A percentile compares a stretch with the other conserved stretches of the same genome.
These are phyloP conservation scores for Lateolabrax maculatus DNA, from an alignment of 2,797 vertebrate species.

Conservation along the genomic window DNA sequence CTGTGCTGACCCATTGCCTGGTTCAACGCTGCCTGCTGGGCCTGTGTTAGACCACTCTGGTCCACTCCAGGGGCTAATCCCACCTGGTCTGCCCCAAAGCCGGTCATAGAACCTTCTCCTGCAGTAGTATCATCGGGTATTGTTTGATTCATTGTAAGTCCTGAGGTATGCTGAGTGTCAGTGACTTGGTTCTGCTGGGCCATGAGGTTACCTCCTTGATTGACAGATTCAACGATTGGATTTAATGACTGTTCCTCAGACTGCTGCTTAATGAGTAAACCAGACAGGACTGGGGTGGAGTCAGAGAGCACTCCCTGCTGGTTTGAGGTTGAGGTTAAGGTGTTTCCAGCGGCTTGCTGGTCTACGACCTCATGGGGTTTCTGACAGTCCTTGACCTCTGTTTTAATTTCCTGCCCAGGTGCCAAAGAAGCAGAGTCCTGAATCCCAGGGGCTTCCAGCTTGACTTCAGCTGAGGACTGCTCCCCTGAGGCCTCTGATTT, in stretches of 20 bases:
- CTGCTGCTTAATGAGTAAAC: constrained; percentile 92
- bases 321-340: constrained; percentile 65
- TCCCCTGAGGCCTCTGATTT: constrained; percentile 86
- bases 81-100: constrained; percentile 84
- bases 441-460: constrained; percentile 81
- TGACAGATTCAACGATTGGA: constrained; percentile 85
- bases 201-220: constrained; percentile 82
- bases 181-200: constrained; percentile 83
- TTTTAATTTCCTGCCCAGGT: constrained; percentile 82
- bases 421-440: constrained; percentile 66
- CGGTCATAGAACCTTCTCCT: constrained; percentile 79
- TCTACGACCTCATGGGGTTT: constrained; percentile 73
- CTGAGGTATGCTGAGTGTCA: constrained; percentile 79
- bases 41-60: constrained; percentile 80
- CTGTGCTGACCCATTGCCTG: constrained; percentile 86
- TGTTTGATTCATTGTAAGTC: constrained; percentile 81
- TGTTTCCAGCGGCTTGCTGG: constrained; percentile 77
- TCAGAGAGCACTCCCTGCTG: constrained; percentile 87
- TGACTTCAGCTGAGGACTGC: constrained; percentile 79
- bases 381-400: constrained; percentile 84
- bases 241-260: constrained; percentile 86
- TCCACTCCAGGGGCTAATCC: constrained; percentile 83
- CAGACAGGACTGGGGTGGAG: constrained; percentile 92
- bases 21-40: constrained; percentile 88
- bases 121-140: constrained; percentile 76